A percentile compares a stretch with the other conserved stretches of the same genome.
phyloP scores from a whole-genome alignment of 1,140 invertebrate genomes.

The Sminthurides bifidus region DNA sequence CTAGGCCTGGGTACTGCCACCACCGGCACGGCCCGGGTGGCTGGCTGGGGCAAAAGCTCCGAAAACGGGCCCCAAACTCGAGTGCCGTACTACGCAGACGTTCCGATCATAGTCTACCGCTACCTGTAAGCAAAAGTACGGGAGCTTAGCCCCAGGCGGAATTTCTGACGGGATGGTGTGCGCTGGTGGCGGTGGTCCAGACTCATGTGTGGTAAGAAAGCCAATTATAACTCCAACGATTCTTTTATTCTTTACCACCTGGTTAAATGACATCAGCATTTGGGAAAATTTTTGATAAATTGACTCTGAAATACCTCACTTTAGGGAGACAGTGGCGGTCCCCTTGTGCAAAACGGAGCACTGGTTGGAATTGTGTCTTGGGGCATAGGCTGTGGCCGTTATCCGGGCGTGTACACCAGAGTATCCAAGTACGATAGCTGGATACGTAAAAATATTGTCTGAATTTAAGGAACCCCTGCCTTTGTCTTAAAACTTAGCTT shows the following conservation, averaged over 20 bases:
- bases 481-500: too few species aligned
- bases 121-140: constrained; percentile 12
- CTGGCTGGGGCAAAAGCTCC: constrained; percentile 23
- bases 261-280: too few species aligned
- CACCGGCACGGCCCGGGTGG: constrained; percentile 11
- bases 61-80: neutral
- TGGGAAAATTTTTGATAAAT: too few species aligned
- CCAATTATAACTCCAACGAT: too few species aligned
- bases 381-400: constrained; percentile 77
- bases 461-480: too few species aligned
- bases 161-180: constrained; percentile 21
- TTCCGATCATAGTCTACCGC: constrained; percentile 16
- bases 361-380: constrained; percentile 83
- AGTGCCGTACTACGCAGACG: constrained; percentile 9
- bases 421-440: constrained; percentile 63
- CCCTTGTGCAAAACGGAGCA: constrained; percentile 66
- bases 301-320: too few species aligned
- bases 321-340: constrained; percentile 73
- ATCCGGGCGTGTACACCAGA: constrained; percentile 76
- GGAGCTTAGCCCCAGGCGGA: constrained; percentile 17
- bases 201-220: constrained; percentile 28
- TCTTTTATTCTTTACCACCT: too few species aligned
- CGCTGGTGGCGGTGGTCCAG: constrained; percentile 7
- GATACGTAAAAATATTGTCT: constrained; percentile 62
- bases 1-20: constrained; percentile 10